A percentile compares a stretch with the other conserved stretches of the same genome.
Evolutionary conservation across 1,140 invertebrate genomes (phyloP).

Genomic region (Euborellia annulipes): DNA sequence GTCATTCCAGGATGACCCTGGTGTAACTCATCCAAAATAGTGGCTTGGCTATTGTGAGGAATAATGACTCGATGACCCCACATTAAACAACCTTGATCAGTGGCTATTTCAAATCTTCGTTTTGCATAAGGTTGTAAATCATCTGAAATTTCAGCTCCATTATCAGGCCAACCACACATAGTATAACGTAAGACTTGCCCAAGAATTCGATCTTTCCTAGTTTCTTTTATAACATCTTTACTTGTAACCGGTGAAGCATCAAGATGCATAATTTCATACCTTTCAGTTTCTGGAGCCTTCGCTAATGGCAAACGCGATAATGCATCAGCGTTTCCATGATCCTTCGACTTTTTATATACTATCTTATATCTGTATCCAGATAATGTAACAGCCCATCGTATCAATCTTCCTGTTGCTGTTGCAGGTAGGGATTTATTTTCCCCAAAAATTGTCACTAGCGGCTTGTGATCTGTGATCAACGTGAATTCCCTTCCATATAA

Average conservation of each 20-base stretch:
- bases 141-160: background rate
- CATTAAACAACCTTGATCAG: constrained; percentile 4
- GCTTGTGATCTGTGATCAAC: constrained; percentile 27
- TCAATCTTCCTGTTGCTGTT: constrained; percentile 20
- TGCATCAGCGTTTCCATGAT: constrained; percentile 1
- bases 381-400: constrained; percentile 23
- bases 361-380: constrained; percentile 21
- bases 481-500: constrained; percentile 22
- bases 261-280: background rate
- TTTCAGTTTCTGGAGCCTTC: background rate
- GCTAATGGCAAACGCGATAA: constrained; percentile 1
- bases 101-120: background rate
- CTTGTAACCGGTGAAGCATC: background rate
- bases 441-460: constrained; percentile 21
- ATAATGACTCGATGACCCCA: constrained; percentile 4
- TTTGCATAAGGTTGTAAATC: background rate
- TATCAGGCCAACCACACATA: constrained; percentile 4
- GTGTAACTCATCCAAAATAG: no score
- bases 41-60: no score
- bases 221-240: background rate
- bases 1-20: no score
- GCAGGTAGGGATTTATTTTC: constrained; percentile 15
- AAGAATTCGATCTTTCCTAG: background rate
- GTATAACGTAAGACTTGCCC: background rate
- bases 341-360: constrained; percentile 13